Conservation (phyloP, 1,140 invertebrate genomes). For the Araneus ventricosus region DNA sequence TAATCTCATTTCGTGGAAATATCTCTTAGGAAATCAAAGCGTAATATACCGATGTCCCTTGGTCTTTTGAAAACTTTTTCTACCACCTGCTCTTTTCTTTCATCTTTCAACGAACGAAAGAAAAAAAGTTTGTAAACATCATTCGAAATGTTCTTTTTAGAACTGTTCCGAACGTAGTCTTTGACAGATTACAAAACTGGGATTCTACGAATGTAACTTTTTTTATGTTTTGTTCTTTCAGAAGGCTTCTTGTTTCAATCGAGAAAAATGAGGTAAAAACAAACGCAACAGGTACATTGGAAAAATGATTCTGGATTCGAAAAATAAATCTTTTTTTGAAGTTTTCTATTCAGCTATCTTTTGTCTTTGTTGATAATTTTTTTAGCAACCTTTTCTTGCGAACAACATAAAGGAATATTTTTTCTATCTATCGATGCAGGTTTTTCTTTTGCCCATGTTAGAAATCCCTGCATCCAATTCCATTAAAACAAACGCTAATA, state of each 20-base stretch:
- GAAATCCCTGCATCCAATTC: neutral
- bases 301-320: neutral
- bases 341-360: neutral
- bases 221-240: neutral
- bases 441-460: neutral
- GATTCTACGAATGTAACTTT: neutral
- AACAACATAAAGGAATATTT: neutral
- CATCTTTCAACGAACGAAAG: neutral
- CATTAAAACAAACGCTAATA: neutral
- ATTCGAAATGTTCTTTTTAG: neutral
- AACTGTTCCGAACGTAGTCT: neutral
- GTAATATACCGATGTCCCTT: neutral
- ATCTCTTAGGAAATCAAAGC: neutral
- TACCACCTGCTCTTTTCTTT: neutral
- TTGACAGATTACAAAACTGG: constrained; percentile 5
- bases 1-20: neutral
- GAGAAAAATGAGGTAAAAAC: constrained; percentile 4
- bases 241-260: constrained; percentile 1
- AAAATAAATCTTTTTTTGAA: constrained; percentile 20
- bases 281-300: constrained; percentile 5
- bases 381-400: neutral
- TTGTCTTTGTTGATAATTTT: neutral
- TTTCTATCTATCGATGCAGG: neutral
- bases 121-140: neutral
- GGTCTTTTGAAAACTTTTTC: neutral